A percentile compares a stretch with the other conserved stretches of the same genome.
These are phyloP conservation scores for Tetramorium alpestre DNA, from an alignment of 1,140 invertebrate species.

Conservation along the genomic window DNA sequence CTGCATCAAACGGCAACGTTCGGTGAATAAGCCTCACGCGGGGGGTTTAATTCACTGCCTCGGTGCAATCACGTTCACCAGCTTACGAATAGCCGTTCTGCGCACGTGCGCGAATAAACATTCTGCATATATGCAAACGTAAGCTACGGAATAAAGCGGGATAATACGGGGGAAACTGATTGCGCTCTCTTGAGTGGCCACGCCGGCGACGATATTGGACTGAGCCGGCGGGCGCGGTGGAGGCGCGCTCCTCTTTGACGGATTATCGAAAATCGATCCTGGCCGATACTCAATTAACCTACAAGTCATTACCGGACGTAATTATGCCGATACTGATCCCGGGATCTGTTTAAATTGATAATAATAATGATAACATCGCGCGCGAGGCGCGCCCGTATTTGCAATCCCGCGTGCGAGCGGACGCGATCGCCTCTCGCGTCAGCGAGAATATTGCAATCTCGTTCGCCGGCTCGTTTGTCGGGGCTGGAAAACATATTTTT, in stretches of 20 bases:
- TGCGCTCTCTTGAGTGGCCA: conserved; percentile 40
- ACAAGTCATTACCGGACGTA: conserved; percentile 70
- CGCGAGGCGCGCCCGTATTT: neutral
- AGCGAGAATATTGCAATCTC: conserved; percentile 51
- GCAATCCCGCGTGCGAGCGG: neutral
- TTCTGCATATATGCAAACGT: conserved; percentile 6
- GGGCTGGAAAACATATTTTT: conserved; percentile 33
- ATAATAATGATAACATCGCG: conserved; percentile 69
- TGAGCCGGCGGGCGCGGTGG: neutral
- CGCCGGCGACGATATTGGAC: conserved; percentile 39
- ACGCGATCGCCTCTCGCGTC: neutral
- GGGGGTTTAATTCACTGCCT: conserved; percentile 38
- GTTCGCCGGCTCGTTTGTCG: neutral
- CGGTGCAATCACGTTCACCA: conserved; percentile 36
- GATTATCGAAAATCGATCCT: conserved; percentile 75
- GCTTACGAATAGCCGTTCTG: conserved; percentile 22
- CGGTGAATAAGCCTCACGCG: conserved; percentile 11
- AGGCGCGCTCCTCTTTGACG: conserved; percentile 64
- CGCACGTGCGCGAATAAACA: conserved; percentile 12
- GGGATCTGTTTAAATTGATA: conserved; percentile 70
- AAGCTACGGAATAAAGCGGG: conserved; percentile 48
- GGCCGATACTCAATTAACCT: conserved; percentile 68
- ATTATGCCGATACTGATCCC: conserved; percentile 71
- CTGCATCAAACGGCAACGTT: conserved; percentile 21
- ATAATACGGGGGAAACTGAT: conserved; percentile 38